Evolutionary conservation across 2,113 vertebrate species (phyloP).

Genomic region (Phaethon lepturus): DNA sequence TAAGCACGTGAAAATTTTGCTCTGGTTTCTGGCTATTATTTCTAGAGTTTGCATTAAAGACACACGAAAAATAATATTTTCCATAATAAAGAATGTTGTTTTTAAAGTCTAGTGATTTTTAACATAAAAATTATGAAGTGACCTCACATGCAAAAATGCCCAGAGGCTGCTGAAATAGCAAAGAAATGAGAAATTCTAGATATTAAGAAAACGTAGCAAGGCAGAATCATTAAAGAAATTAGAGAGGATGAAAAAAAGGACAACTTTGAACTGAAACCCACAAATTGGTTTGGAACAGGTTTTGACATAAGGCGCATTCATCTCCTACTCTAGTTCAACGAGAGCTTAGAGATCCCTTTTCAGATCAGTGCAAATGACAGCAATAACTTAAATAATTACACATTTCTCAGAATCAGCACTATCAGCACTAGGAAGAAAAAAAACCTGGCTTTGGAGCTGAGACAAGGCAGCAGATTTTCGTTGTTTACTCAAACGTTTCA

Average conservation of each 20-base stretch:
- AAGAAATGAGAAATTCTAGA: conserved; percentile 50
- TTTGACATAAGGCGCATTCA: neutral
- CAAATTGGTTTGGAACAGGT: neutral
- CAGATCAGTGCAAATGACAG: neutral
- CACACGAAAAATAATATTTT: conserved; percentile 28
- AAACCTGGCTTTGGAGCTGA: neutral
- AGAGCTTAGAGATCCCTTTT: neutral
- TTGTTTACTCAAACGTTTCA: conserved; percentile 44
- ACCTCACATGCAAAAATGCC: conserved; percentile 36
- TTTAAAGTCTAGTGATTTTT: conserved; percentile 42
- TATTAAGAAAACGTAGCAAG: neutral
- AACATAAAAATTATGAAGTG: conserved; percentile 19
- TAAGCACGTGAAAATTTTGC: neutral
- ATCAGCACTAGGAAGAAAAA: neutral
- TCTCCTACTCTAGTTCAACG: neutral
- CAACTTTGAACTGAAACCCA: neutral
- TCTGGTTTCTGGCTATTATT: neutral
- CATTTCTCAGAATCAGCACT: neutral
- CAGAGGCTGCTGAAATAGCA: conserved; percentile 30
- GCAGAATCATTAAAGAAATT: conserved; percentile 29
- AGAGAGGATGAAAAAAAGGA: neutral
- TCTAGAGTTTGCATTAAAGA: neutral
- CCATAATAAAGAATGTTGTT: conserved; percentile 48
- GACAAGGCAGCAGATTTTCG: conserved; percentile 28
- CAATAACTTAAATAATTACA: neutral